Base-by-base conservation (phyloP, 2,888 invertebrate genomes). In the Orthonevra nobilis region DNA sequence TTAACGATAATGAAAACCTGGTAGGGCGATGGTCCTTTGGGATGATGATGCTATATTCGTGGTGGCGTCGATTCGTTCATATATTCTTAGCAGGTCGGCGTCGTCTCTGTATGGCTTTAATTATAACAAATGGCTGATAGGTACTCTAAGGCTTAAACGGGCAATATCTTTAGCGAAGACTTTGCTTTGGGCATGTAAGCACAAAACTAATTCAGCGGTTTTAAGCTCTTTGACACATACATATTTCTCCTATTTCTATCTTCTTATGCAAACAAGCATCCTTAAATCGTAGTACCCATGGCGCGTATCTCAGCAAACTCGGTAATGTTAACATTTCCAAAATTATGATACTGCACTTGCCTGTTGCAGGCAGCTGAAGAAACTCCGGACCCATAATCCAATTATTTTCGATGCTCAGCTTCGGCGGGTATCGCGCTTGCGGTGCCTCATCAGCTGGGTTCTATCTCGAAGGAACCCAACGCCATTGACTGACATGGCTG, bases 391-490 rank as follows among this genome's bases (percentile, higher is more conserved):
- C 70, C 2, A 10, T 54, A 56, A 70, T 60, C 70, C 72, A 58
- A 28, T 23, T 44, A 32, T 40, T 66, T 1, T 14, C n/a, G 42
- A n/a, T 10, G 19, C 12, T 12, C 6, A 38, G 56, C 26, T 19
- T 56, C 2, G 38, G 26, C 1, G 30, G 26, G 4, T 56, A 28
- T 26, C 34, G 17, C 4, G 40, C 64, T 73, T 63, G 68, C 2
- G 75, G 81, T 6, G 75, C 75, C 7, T 60, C 48, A 52, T 81
- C 74, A 14, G 81, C 79, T 23, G 68, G 74, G 17, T 81, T 79
- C 4, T 52, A 38, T 30, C 60, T 81, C 2, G 77, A 60, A 3
- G 81, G 60, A 26, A 73, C 42, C 30, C 69, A 73, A 12, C 30
- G 28, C 79, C 74, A 74, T 50, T 63, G 46, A 6, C 26, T 14